Base-by-base conservation (phyloP, 2,888 invertebrate species). In the Neelides folsomi region DNA sequence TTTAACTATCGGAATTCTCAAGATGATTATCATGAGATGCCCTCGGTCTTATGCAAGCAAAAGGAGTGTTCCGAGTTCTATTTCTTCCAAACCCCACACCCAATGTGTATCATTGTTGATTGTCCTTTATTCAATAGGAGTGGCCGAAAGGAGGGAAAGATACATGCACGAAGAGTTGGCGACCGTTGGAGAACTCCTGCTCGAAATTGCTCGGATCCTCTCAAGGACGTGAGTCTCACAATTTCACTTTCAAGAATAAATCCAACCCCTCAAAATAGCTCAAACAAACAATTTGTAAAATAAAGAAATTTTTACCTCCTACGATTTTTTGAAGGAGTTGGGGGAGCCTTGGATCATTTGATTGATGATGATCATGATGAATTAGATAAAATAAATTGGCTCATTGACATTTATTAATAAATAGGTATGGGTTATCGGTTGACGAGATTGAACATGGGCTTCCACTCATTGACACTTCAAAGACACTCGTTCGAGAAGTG, bases 401-500 rank as follows among this genome's bases (percentile, higher is more conserved):
- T 16, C 15, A 18, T 36, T 51, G 19, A 27, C 7, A 27, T 5
- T 27, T 27, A 3, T 27, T 27, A 27, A 49, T 46, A 60, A 67
- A 4, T 69, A 90, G 89, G 51, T 90, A 88, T 68, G 85, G 86
- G 7, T 71, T 90, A 36, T 81, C 81, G 1, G 82, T 82, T 66
- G 86, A 89, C 68, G 88, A 89, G 68, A 82, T 90, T 51, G 86
- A 89, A 70, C 86, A 87, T 67, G 86, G 83, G 43, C 72, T 90
- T 18, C 90, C 89, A 0, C 74, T 84, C 58, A 84, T 90, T 66
- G 90, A 90, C 68, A 89, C 89, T 0, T 85, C 86, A 1, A 84
- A 86, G 67, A 89, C 90, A 0, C 74, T 86, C 37, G 83, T 90
- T 64, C 77, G 84, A 10, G 87, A 88, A 67, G 79, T 87, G 3